Percentiles rank a stretch among this genome's conserved stretches.
Evolutionary conservation across 2,113 vertebrate genomes (phyloP).

Genomic region (Serilophus lunatus): DNA sequence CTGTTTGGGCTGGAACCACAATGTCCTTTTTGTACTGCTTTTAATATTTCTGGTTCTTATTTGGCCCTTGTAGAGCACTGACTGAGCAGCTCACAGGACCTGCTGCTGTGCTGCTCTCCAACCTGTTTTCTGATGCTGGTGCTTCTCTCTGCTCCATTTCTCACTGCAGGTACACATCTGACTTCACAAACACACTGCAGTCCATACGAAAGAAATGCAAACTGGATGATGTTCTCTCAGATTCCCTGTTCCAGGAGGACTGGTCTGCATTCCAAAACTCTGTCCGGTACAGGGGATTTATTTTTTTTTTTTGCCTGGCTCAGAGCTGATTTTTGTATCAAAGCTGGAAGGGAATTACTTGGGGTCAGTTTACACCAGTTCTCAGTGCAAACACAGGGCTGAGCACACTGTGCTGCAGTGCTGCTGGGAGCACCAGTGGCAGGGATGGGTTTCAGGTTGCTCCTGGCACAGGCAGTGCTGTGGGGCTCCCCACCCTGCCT

Average conservation of each 20-base stretch:
- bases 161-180: slow-evolving; percentile 81
- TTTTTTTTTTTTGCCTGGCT: not conserved
- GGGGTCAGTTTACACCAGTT: not conserved
- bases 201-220: slow-evolving; percentile 91
- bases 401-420: not conserved
- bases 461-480: not conserved
- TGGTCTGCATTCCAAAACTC: slow-evolving; percentile 96
- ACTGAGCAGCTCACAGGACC: not conserved
- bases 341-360: not conserved
- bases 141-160: not conserved
- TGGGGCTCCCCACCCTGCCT: not conserved
- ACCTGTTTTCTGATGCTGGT: not conserved
- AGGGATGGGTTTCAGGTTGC: not conserved
- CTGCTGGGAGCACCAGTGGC: not conserved
- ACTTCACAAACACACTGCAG: slow-evolving; percentile 88
- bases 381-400: not conserved
- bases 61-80: not conserved
- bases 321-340: not conserved
- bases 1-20: not conserved
- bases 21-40: not conserved
- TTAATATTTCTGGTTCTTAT: not conserved
- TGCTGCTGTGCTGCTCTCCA: not conserved
- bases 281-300: slow-evolving; percentile 79
- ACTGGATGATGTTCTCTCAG: slow-evolving; percentile 81
- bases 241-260: slow-evolving; percentile 88